phyloP scores from a whole-genome alignment of 1,140 invertebrate genomes.

The Macrocentrus cingulum region DNA sequence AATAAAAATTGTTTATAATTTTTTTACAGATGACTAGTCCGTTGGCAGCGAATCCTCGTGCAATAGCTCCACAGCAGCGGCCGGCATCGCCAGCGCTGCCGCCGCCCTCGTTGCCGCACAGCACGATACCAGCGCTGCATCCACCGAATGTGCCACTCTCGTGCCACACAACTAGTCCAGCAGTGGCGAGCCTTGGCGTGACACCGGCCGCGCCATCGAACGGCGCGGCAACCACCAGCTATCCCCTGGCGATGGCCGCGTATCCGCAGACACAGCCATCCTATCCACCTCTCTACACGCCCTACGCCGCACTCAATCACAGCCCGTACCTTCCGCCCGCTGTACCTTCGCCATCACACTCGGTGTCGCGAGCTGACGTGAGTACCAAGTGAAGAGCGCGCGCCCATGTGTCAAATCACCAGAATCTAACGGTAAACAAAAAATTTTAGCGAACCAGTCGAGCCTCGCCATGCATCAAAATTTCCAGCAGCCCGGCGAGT shows the following conservation, averaged over 20 bases:
- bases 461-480: constrained; percentile 54
- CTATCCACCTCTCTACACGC: constrained; percentile 72
- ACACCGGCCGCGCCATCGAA: constrained; percentile 60
- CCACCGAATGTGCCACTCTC: constrained; percentile 61
- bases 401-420: background rate
- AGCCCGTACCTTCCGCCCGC: constrained; percentile 65
- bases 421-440: background rate
- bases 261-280: constrained; percentile 65
- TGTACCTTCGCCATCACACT: constrained; percentile 65
- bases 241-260: constrained; percentile 60
- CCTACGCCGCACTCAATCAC: constrained; percentile 70
- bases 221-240: constrained; percentile 54
- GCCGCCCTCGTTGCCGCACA: constrained; percentile 54
- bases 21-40: constrained; percentile 57
- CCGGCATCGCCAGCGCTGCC: constrained; percentile 53
- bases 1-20: too few species aligned
- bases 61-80: constrained; percentile 57
- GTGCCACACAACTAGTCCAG: constrained; percentile 60
- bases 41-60: constrained; percentile 58
- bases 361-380: constrained; percentile 64
- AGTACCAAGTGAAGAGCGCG: constrained; percentile 41
- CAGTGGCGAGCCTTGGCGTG: constrained; percentile 61
- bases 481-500: too few species aligned
- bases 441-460: constrained; percentile 50
- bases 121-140: constrained; percentile 61